These are phyloP conservation scores for Heterohyrax brucei DNA, from an alignment of 2,797 vertebrate genomes.

Conservation along the genomic window DNA sequence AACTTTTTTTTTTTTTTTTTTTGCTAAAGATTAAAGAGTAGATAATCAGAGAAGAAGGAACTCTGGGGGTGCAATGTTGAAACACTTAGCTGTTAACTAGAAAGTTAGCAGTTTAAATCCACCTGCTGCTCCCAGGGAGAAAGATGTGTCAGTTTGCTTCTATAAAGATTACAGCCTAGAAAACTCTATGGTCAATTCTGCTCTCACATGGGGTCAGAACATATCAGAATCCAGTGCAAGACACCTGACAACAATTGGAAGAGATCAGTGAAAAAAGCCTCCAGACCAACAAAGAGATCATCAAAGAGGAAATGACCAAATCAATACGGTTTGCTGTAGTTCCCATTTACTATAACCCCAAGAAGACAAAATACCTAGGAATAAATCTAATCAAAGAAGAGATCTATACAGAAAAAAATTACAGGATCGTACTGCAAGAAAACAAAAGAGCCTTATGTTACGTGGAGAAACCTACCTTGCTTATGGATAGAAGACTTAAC, in stretches of 20 bases:
- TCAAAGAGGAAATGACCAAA: no score
- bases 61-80: background rate
- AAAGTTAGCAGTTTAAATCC: background rate
- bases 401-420: no score
- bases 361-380: no score
- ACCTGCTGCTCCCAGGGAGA: background rate
- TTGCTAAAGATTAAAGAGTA: slow-evolving; percentile 30
- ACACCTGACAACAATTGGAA: background rate
- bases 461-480: no score
- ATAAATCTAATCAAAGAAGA: no score
- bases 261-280: background rate
- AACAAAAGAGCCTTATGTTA: no score
- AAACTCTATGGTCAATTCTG: background rate
- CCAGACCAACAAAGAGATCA: no score
- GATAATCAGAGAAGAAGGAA: background rate
- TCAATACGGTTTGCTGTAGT: no score
- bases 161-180: background rate
- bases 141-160: background rate
- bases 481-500: no score
- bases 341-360: no score
- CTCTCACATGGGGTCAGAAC: background rate
- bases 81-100: background rate
- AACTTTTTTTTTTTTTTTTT: background rate
- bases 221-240: background rate
- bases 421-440: no score